Base-by-base conservation (phyloP, 2,113 vertebrate species). In the Channa maculata region DNA sequence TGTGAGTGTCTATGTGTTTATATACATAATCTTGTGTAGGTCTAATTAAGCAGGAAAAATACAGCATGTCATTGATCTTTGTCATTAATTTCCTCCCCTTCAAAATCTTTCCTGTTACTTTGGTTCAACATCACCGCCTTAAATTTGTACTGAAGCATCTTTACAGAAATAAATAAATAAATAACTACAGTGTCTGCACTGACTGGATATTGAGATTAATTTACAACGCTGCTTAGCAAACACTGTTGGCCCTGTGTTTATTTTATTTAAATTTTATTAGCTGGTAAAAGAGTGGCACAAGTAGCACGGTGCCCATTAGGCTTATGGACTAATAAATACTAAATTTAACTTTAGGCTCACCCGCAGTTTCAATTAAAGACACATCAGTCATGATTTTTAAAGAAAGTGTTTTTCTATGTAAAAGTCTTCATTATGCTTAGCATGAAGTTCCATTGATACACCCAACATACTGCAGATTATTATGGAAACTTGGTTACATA, bases 201-300 rank as follows among this genome's bases (percentile, higher is more conserved):
- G 8, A 53, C 58, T 71, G 44, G 52, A 71, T 62, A 61, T 66
- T 75, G 54, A 79, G 10, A 82, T 74, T 71, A 55, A 84, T 71
- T 3, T 38, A 71, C 36, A 60, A 50, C 12, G 37, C 55, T 70
- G 77, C 76, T 69, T 9, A 7, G 59, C 66, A 86, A 74, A 77
- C 46, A 82, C 8, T 63, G 45, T 46, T 53, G 39, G 45, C 48
- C 43, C 63, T 24, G 5, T 49, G 51, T 67, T 80, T 11, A 58
- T 39, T 73, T 44, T 48, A 57, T 52, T 71, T 12, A 48, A 63
- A 66, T 74, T 57, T 72, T 49, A 82, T 75, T 60, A 61, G 48
- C n/a, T 38, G 34, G 11, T 71, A 41, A 72, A 72, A 65, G 62
- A 69, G 58, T 14, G 70, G 59, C 15, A 64, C 13, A 71, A 57